A percentile compares a stretch with the other conserved stretches of the same genome.
Evolutionary conservation across 2,888 invertebrate species (phyloP).

Genomic region (Rhagonycha fulva): DNA sequence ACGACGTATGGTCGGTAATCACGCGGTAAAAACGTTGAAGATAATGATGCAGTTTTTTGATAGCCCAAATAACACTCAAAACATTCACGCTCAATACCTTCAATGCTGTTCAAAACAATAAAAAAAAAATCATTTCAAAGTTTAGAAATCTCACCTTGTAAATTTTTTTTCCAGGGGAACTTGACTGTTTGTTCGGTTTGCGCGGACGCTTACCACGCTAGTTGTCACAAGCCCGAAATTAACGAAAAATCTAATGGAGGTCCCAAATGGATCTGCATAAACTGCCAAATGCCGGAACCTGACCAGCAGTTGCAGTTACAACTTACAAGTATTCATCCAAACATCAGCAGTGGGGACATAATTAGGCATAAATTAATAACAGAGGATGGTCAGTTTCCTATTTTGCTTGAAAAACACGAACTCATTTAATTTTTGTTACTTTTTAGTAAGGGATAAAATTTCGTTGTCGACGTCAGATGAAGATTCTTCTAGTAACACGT

Average conservation of each 20-base stretch:
- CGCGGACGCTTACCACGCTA: conserved; percentile 82
- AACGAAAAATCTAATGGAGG: conserved; percentile 61
- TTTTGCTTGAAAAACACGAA: background rate
- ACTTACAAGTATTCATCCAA: conserved; percentile 51
- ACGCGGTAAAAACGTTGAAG: too few species aligned
- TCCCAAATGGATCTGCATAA: conserved; percentile 73
- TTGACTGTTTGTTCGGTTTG: conserved; percentile 82
- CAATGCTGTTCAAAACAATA: too few species aligned
- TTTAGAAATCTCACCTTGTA: too few species aligned
- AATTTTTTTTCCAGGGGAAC: conserved; percentile 39
- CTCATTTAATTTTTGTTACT: background rate
- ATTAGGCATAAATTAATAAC: conserved; percentile 20
- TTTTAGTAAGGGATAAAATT: background rate
- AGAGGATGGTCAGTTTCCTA: background rate
- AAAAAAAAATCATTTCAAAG: too few species aligned
- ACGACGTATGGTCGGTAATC: too few species aligned
- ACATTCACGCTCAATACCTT: too few species aligned
- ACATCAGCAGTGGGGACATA: conserved; percentile 41
- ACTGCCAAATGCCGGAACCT: conserved; percentile 59
- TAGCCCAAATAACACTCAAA: too few species aligned
- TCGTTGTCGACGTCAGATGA: conserved; percentile 12
- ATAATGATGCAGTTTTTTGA: too few species aligned
- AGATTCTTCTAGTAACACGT: conserved; percentile 35
- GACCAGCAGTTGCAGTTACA: conserved; percentile 40
- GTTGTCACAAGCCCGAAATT: conserved; percentile 77